Evolutionary conservation across 2,797 vertebrate species (phyloP), one percentile per base, ranked within the genome.

Genomic region (Ctenopoma multispine): DNA sequence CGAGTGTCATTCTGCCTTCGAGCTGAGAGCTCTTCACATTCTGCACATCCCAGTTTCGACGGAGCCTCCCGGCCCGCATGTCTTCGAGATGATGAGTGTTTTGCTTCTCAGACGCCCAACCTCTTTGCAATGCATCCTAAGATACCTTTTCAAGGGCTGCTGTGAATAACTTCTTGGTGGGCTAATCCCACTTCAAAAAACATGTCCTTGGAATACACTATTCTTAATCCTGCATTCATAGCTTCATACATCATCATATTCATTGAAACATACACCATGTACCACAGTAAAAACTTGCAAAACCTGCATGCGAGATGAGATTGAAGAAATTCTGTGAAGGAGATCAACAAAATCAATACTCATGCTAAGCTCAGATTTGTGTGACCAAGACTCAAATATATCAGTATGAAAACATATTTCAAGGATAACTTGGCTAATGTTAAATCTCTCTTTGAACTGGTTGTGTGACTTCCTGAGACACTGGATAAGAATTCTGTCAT

Each of bases 151-250:
- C 81, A 83, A 82, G 77, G 78, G 73, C 58, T 69, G 87, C 83
- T 76, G 70, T 81, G 87, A 92, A 90, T 91, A 85, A 86, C 81
- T 82, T 86, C 71, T 81, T 56, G 54, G 69, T 77, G 68, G 66
- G 55, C 76, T 91, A 92, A 93, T 92, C 88, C 90, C 72, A 80
- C 87, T 92, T 91, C 83, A 91, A 79, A 91, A 89, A 83, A 36
- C 55, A 12, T 82, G 87, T 89, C 84, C 82, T 83, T 81, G 89
- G 73, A 89, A 88, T 80, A 77, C 72, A 61, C 66, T 69, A 36
- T 59, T 80, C 81, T 80, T 89, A 89, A 87, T 90, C 85, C 83
- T 46, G 77, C 78, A 80, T 87, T 89, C 81, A 81, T 62, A 69
- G 54, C 79, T 61, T 74, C 77, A 81, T 89, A 79, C 70, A 72